Base-by-base conservation (phyloP, 2,797 vertebrate species). In the Pipistrellus nathusii region DNA sequence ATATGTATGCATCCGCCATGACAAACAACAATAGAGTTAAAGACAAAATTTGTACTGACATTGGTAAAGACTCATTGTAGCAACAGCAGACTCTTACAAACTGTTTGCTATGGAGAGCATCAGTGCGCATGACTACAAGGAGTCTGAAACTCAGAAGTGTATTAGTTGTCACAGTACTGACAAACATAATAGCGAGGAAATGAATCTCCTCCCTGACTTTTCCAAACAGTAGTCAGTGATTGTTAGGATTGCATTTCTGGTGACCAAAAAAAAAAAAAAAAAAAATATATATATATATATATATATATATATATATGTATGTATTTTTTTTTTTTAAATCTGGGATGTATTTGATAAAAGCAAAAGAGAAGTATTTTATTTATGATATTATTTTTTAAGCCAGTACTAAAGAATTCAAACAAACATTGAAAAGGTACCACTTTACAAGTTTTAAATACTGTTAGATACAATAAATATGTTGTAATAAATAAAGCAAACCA, bases 1-100 rank as follows among this genome's bases (percentile, higher is more conserved):
- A 83, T 68, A 32, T 5, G 5, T 30, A 46, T 41, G 66, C 78
- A 82, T 88, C 38, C 18, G 64, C 68, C 23, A 68, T 85, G 93
- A 95, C 75, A 92, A 95, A 91, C 53, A 93, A 32, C 66, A 92
- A 80, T 95, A 44, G 93, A 92, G 38, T 81, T 84, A 90, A 92
- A 85, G 78, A 57, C n/a, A 59, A 93, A 95, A 84, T 94, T 84
- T 88, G 14, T 55, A 64, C 81, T 10, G 38, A 94, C 76, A 93
- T 87, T 92, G 73, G 83, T 75, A 94, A 96, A 93, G 92, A 81
- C 32, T 93, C 77, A 68, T 7, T 78, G 68, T 15, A 77, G 57
- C n/a, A 21, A 41, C 27, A n/a, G 48, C 20, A 55, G 68, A 68
- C 69, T 73, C 73, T 89, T 51, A 68, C 5, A 27, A 75, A 86